Conservation (phyloP, 2,797 vertebrate species). For the Sebastes trivittatus region DNA sequence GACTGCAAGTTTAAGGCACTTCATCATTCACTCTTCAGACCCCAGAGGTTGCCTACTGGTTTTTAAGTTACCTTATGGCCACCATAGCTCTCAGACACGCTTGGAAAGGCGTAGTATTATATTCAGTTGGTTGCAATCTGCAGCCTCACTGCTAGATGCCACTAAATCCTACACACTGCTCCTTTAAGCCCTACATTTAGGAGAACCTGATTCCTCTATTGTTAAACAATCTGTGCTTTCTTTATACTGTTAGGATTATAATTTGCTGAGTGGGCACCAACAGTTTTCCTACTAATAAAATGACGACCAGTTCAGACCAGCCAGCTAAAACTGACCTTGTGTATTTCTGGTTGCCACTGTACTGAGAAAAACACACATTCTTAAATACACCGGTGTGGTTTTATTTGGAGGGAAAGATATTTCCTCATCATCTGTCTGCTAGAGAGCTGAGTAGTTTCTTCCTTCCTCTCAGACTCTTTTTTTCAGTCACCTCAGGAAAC, state of each 20-base stretch:
- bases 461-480: constrained; percentile 26
- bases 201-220: constrained; percentile 18
- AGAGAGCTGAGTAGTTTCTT: constrained; percentile 12
- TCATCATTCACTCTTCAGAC: too few species aligned
- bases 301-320: background rate
- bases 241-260: constrained; percentile 25
- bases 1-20: too few species aligned
- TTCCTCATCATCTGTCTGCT: constrained; percentile 23
- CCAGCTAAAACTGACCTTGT: background rate
- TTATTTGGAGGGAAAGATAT: constrained; percentile 25
- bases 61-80: too few species aligned
- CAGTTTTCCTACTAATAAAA: constrained; percentile 23
- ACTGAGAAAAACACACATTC: constrained; percentile 14
- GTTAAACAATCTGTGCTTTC: constrained; percentile 31
- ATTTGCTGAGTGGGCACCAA: constrained; percentile 33
- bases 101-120: too few species aligned
- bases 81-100: too few species aligned
- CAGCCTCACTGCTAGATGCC: too few species aligned
- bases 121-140: too few species aligned
- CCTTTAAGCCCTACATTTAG: background rate
- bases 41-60: too few species aligned
- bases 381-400: constrained; percentile 24
- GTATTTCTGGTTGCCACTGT: constrained; percentile 8
- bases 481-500: constrained; percentile 22
- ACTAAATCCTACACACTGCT: too few species aligned